Evolutionary conservation across 2,888 invertebrate genomes (phyloP).

Genomic region (Dynastes tityus): DNA sequence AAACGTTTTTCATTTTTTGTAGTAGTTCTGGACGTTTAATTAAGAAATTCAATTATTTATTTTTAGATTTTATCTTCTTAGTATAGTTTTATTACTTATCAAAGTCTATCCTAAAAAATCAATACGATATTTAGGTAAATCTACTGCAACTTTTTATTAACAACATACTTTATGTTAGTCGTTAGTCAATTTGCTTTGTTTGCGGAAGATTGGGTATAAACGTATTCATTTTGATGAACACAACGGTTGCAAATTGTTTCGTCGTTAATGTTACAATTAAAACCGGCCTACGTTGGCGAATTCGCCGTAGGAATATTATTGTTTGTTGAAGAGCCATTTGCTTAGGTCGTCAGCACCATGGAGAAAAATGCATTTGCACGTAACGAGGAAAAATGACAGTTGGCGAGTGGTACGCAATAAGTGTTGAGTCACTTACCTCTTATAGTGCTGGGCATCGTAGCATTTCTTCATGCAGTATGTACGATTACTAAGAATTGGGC

Average conservation of each 20-base stretch:
- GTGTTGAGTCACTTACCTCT: slow-evolving; percentile 66
- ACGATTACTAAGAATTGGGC: slow-evolving; percentile 40
- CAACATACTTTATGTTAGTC: not conserved
- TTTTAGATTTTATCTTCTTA: no score
- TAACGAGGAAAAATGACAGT: slow-evolving; percentile 26
- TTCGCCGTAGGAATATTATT: slow-evolving; percentile 23
- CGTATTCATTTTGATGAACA: slow-evolving; percentile 14
- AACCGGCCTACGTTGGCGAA: slow-evolving; percentile 28
- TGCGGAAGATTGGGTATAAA: slow-evolving; percentile 14
- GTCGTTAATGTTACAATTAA: slow-evolving; percentile 37
- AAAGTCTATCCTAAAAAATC: no score
- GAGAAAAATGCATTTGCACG: slow-evolving; percentile 34
- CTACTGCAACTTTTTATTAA: no score
- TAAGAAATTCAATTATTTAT: no score
- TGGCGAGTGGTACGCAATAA: slow-evolving; percentile 27
- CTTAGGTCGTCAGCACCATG: slow-evolving; percentile 38
- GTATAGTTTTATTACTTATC: no score
- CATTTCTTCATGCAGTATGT: slow-evolving; percentile 61
- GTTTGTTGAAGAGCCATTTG: slow-evolving; percentile 27
- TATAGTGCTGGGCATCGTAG: slow-evolving; percentile 71
- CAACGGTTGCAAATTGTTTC: slow-evolving; percentile 27
- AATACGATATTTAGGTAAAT: no score
- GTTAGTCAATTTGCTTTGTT: slow-evolving; percentile 25
- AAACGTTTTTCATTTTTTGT: no score
- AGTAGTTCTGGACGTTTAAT: no score